phyloP scores from a whole-genome alignment of 2,888 invertebrate genomes.

The Galerucella pusilla region DNA sequence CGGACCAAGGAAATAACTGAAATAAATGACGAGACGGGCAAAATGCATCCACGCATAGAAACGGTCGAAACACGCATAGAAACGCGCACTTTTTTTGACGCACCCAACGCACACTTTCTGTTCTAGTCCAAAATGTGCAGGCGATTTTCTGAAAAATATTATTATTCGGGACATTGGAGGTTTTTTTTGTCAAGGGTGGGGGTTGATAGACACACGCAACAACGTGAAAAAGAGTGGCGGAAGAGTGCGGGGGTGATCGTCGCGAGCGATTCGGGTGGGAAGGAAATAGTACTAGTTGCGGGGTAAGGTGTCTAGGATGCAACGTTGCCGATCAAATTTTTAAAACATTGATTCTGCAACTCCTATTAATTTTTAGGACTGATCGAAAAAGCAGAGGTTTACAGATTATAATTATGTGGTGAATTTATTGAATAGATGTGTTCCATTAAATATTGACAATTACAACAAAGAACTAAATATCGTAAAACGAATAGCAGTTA shows the following conservation, averaged over 20 bases:
- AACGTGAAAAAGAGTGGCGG: constrained; percentile 52
- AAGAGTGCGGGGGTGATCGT: constrained; percentile 53
- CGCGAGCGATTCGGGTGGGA: constrained; percentile 57
- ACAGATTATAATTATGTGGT: too few relatives aligned
- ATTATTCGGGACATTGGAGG: constrained; percentile 58
- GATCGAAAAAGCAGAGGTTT: too few relatives aligned
- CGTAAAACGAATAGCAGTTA: too few relatives aligned
- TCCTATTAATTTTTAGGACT: neutral
- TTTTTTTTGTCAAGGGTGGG: constrained; percentile 54
- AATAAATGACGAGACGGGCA: constrained; percentile 46
- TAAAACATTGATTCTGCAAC: neutral
- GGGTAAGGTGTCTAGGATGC: constrained; percentile 58
- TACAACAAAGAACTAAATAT: too few relatives aligned
- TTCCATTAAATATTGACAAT: too few relatives aligned
- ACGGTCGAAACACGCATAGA: constrained; percentile 49
- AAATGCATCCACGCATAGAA: constrained; percentile 54
- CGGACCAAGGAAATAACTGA: constrained; percentile 25
- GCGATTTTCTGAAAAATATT: constrained; percentile 64
- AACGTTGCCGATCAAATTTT: constrained; percentile 32
- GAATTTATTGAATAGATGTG: too few relatives aligned
- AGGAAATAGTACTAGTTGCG: constrained; percentile 53
- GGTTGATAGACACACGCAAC: constrained; percentile 58
- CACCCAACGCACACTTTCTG: constrained; percentile 60
- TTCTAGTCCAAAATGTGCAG: constrained; percentile 60
- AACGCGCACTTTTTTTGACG: constrained; percentile 60